These are phyloP conservation scores for Hippopotamyrus pictus DNA, from an alignment of 2,797 vertebrate species.

Conservation along the genomic window DNA sequence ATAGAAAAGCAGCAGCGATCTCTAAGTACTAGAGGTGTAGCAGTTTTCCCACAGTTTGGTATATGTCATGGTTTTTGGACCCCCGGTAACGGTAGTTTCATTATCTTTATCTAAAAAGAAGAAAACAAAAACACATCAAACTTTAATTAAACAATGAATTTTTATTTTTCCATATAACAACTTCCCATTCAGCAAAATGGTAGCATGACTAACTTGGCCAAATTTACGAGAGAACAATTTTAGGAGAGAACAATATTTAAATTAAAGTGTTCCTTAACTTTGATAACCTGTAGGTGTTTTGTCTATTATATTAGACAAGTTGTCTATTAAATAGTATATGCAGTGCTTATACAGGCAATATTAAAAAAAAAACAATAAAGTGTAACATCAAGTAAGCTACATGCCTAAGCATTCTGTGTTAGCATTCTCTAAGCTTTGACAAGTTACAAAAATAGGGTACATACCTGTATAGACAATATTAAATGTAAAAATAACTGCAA, in stretches of 20 bases:
- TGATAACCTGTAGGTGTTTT: neutral
- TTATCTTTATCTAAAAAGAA: neutral
- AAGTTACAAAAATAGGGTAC: neutral
- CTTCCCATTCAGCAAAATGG: neutral
- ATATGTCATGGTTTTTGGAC: neutral
- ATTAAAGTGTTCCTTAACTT: neutral
- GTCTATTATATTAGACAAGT: neutral
- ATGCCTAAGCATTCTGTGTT: neutral
- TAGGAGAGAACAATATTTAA: neutral
- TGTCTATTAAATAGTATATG: neutral
- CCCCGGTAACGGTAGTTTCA: neutral
- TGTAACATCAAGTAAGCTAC: neutral
- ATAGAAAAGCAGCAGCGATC: slow-evolving; percentile 65
- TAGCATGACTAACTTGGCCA: neutral
- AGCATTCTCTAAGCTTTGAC: neutral
- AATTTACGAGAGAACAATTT: neutral
- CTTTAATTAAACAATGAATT: neutral
- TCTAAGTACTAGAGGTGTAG: neutral
- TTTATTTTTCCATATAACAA: neutral
- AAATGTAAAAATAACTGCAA: neutral
- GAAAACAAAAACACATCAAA: neutral
- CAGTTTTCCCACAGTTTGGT: neutral
- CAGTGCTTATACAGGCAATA: neutral
- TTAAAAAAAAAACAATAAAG: neutral
- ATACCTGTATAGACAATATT: neutral